Percentiles rank a stretch among this genome's conserved stretches.
Conservation (phyloP, 2,113 vertebrate genomes). For the Rhinogobius similis region DNA sequence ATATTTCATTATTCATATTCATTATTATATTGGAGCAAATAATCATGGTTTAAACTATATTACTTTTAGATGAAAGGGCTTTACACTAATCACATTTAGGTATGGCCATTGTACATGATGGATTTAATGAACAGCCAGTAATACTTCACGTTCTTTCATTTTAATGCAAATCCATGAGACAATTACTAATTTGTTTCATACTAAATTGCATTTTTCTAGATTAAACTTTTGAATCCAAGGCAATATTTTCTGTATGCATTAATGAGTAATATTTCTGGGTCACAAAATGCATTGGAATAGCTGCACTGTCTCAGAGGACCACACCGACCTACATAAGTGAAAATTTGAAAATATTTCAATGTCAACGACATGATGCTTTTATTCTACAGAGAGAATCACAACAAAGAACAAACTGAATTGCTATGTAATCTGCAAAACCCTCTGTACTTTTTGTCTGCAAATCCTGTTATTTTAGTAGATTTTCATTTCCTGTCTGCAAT, state of each 20-base stretch:
- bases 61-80: not conserved
- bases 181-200: not conserved
- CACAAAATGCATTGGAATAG: conserved; percentile 6
- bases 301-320: not conserved
- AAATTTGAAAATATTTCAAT: not conserved
- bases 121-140: not conserved
- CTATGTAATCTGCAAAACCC: not conserved
- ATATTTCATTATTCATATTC: too few species aligned
- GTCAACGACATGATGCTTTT: not conserved
- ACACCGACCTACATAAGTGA: not conserved
- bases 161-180: not conserved
- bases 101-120: too few species aligned
- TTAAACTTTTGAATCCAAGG: not conserved
- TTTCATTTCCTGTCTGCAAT: conserved; percentile 52
- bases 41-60: not conserved
- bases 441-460: conserved; percentile 28
- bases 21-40: not conserved
- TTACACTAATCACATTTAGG: too few species aligned
- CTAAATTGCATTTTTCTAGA: not conserved
- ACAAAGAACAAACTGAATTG: not conserved
- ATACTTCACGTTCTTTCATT: not conserved
- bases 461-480: conserved; percentile 49
- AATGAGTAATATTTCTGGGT: conserved; percentile 6
- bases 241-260: not conserved
- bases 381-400: not conserved